Evolutionary conservation across 2,113 vertebrate species (phyloP).

Genomic region (Promerops cafer): DNA sequence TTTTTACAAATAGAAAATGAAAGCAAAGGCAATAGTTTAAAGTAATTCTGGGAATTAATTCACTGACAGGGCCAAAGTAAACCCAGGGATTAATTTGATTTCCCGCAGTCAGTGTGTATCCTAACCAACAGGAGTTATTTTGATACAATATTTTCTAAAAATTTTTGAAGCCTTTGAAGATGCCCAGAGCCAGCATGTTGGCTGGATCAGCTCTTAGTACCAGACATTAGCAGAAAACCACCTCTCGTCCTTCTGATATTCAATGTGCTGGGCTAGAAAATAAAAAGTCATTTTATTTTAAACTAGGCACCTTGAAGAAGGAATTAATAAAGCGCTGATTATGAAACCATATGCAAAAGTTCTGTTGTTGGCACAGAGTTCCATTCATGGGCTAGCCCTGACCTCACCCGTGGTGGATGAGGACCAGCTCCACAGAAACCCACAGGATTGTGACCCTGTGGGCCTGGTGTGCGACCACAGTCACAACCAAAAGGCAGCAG

Average conservation of each 20-base stretch:
- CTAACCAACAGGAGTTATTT: not conserved
- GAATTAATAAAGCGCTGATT: slow-evolving; percentile 11
- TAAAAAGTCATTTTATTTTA: not conserved
- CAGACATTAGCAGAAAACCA: not conserved
- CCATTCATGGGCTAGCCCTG: not conserved
- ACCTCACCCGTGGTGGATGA: not conserved
- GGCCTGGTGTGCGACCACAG: not conserved
- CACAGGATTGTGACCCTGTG: not conserved
- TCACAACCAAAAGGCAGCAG: not conserved
- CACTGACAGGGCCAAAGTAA: not conserved
- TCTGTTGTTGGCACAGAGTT: not conserved
- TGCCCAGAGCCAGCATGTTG: not conserved
- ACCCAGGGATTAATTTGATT: not conserved
- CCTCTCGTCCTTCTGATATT: not conserved
- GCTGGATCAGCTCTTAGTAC: not conserved
- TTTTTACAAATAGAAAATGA: slow-evolving; percentile 1
- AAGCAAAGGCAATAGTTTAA: not conserved
- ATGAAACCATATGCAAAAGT: not conserved
- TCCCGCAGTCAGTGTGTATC: not conserved
- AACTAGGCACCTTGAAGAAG: not conserved
- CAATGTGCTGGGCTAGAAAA: not conserved
- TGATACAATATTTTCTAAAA: not conserved
- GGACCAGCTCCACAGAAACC: not conserved
- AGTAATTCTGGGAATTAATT: not conserved
- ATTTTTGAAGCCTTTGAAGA: not conserved